phyloP scores from a whole-genome alignment of 2,797 vertebrate species.

The Pseudotriccus pelzelni region DNA sequence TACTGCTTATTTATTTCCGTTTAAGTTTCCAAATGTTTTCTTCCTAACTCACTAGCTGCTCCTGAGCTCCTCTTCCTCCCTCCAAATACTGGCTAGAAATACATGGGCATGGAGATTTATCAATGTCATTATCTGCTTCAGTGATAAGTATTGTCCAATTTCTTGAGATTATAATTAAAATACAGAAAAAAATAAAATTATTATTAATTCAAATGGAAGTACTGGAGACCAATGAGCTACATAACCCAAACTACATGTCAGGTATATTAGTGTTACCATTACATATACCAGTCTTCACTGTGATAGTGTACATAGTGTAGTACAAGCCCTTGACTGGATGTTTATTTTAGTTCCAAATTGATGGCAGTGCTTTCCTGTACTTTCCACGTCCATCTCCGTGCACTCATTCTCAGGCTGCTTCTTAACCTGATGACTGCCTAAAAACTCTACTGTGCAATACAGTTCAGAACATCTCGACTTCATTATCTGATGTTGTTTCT shows the following conservation, averaged over 20 bases:
- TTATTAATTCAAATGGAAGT: background rate
- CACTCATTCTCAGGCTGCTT: conserved; percentile 9
- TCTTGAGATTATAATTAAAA: background rate
- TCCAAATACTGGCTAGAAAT: background rate
- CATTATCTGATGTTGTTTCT: background rate
- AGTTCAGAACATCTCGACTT: background rate
- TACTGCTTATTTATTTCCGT: background rate
- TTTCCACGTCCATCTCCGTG: background rate
- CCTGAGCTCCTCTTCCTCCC: background rate
- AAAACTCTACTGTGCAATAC: background rate
- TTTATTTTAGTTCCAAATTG: conserved; percentile 66
- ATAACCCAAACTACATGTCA: background rate
- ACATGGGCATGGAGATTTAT: background rate
- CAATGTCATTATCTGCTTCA: background rate
- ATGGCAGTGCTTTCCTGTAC: conserved; percentile 44
- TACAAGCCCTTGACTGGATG: conserved; percentile 21
- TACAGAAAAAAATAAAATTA: background rate
- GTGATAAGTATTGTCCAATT: background rate
- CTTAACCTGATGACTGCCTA: background rate
- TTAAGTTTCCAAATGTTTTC: background rate
- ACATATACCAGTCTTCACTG: background rate
- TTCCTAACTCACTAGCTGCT: background rate
- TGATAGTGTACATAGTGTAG: background rate
- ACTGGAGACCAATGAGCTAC: background rate
- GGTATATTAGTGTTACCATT: conserved; percentile 1